phyloP scores from a whole-genome alignment of 1,140 invertebrate species.

The Aphis craccivora region DNA sequence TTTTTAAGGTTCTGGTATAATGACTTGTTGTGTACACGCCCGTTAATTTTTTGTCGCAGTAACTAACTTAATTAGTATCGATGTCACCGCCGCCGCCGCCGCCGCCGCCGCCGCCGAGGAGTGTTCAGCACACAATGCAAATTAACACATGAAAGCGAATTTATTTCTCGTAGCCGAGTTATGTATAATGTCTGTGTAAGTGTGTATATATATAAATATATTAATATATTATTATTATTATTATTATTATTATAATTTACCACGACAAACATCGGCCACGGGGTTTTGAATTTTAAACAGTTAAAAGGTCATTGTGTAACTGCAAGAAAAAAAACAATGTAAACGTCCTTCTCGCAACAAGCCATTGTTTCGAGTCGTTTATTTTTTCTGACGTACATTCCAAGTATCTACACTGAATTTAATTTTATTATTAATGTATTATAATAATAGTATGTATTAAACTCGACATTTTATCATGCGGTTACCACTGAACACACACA shows the following conservation, averaged over 20 bases:
- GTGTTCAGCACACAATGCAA: neutral
- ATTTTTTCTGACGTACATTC: neutral
- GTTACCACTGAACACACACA: neutral
- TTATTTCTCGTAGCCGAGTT: neutral
- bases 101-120: neutral
- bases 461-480: neutral
- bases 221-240: neutral
- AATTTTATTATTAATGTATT: constrained; percentile 3
- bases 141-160: constrained; percentile 16
- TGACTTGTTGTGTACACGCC: neutral
- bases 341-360: neutral
- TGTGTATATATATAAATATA: neutral
- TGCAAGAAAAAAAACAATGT: neutral
- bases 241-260: neutral
- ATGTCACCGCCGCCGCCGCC: neutral
- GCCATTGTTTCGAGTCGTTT: neutral
- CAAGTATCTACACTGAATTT: neutral
- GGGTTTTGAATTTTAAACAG: constrained; percentile 14
- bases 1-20: neutral
- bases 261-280: neutral
- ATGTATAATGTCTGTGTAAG: neutral
- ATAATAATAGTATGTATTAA: neutral
- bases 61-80: constrained; percentile 16
- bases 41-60: neutral
- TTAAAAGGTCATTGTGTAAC: constrained; percentile 3